Percentiles rank a stretch among this genome's conserved stretches.
These are phyloP conservation scores for Corythornis vintsioides DNA, from an alignment of 2,113 vertebrate species.

Conservation along the genomic window DNA sequence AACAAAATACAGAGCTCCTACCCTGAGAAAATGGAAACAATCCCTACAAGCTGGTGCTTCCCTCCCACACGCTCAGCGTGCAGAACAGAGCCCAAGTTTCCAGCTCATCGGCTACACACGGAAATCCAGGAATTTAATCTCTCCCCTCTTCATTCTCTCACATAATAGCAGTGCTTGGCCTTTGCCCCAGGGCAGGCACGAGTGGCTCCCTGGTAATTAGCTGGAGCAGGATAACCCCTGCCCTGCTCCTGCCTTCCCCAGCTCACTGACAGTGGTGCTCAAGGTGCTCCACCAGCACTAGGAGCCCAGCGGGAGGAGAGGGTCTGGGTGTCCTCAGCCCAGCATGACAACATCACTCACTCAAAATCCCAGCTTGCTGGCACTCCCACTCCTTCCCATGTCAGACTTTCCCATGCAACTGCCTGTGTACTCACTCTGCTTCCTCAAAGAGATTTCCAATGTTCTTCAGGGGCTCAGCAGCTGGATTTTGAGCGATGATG, in stretches of 20 bases:
- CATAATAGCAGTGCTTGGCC: constrained; percentile 30
- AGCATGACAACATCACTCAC: not conserved
- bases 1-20: not conserved
- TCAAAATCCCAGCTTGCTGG: not conserved
- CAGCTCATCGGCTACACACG: not conserved
- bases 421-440: constrained; percentile 82
- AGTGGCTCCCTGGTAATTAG: constrained; percentile 8
- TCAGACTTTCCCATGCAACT: not conserved
- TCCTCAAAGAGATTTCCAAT: constrained; percentile 90
- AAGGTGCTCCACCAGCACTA: not conserved
- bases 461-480: constrained; percentile 87
- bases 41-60: not conserved
- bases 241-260: not conserved
- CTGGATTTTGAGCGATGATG: constrained; percentile 86
- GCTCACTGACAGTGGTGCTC: not conserved
- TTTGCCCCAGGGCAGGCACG: not conserved
- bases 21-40: not conserved
- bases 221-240: not conserved
- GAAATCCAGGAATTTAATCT: constrained; percentile 53
- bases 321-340: rapidly evolving
- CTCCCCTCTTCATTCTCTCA: constrained; percentile 30
- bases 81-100: not conserved
- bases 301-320: not conserved
- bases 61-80: not conserved
- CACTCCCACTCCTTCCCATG: not conserved